These are phyloP conservation scores for Dicycla oo DNA, from an alignment of 2,888 invertebrate species.

Conservation along the genomic window DNA sequence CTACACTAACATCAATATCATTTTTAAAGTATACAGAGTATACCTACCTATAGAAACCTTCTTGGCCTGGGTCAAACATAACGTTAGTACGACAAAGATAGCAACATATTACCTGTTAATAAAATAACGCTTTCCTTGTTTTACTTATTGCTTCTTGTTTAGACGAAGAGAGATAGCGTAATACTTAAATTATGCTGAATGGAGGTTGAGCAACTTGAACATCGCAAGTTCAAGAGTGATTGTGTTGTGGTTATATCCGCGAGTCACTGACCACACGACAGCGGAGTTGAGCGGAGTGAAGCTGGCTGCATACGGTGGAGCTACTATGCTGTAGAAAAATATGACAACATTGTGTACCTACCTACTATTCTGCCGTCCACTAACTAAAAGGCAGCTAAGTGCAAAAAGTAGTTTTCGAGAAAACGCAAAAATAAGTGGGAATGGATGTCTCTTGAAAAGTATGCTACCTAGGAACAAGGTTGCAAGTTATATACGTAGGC, in stretches of 20 bases:
- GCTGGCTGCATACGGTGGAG: conserved; percentile 14
- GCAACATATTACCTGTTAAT: conserved; percentile 27
- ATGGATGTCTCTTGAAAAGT: too few species aligned
- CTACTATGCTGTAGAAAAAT: neutral
- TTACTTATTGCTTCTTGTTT: conserved; percentile 7
- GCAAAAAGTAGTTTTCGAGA: too few species aligned
- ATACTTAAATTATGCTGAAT: conserved; percentile 18
- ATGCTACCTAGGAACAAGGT: too few species aligned
- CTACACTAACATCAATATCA: conserved; percentile 49
- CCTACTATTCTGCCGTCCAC: too few species aligned
- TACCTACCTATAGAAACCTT: conserved; percentile 16
- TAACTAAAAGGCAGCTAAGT: too few species aligned
- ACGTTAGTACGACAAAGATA: conserved; percentile 50
- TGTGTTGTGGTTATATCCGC: conserved; percentile 9
- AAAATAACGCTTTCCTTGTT: conserved; percentile 47
- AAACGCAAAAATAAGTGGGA: too few species aligned
- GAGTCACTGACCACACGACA: conserved; percentile 62
- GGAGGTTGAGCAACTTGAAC: conserved; percentile 35
- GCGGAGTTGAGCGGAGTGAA: conserved; percentile 45
- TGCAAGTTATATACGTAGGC: too few species aligned
- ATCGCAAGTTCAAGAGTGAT: conserved; percentile 48
- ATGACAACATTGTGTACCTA: neutral
- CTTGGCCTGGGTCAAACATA: conserved; percentile 27
- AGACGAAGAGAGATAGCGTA: conserved; percentile 44
- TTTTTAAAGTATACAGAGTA: conserved; percentile 22